Base-by-base conservation (phyloP, 2,797 vertebrate species). In the Trachops cirrhosus region DNA sequence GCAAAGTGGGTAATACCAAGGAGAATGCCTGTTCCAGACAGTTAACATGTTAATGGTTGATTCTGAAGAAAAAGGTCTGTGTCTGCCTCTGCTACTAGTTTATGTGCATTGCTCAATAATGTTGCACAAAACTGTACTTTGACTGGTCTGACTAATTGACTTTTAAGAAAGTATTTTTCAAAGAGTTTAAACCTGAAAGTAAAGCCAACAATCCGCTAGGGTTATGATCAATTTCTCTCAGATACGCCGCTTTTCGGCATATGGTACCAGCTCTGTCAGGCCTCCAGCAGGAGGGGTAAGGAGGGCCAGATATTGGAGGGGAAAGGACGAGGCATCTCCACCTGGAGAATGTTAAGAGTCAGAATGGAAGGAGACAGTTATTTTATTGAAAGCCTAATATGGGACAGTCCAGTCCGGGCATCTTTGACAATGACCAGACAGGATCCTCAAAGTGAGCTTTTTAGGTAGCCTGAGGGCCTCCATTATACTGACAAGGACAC, bases 191-290 rank as follows among this genome's bases (percentile, higher is more conserved):
- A 91, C 67, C 94, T 89, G 93, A 96, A 97, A 96, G 71, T 83
- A 96, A 77, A 97, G 6, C 96, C 22, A 86, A 34, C 19, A 97
- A 98, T 97, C 96, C 97, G 96, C 95, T 97, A 94, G 64, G 86
- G 84, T 68, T 87, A 87, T 64, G 93, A 96, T 64, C 91, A 89
- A 1, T 46, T 88, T 93, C 77, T 96, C 64, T 93, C 91, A 97
- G 90, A 96, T 83, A 82, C 57, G 91, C 67, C 96, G 87, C 89
- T 93, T 91, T 95, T 92, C 89, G 91, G 77, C 93, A 64, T 92
- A 90, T 0, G 75, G 70, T 74, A 78, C 95, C 89, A 96, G 91
- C 77, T 95, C 86, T 89, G 79, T 19, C 89, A 92, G 91, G 90
- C 62, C 86, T 93, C 14, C 95, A 85, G 83, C 74, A 90, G 67